Evolutionary conservation across 37 sponge, comb jelly and placozoan species (phyloP).

Genomic region (Spongilla lacustris): DNA sequence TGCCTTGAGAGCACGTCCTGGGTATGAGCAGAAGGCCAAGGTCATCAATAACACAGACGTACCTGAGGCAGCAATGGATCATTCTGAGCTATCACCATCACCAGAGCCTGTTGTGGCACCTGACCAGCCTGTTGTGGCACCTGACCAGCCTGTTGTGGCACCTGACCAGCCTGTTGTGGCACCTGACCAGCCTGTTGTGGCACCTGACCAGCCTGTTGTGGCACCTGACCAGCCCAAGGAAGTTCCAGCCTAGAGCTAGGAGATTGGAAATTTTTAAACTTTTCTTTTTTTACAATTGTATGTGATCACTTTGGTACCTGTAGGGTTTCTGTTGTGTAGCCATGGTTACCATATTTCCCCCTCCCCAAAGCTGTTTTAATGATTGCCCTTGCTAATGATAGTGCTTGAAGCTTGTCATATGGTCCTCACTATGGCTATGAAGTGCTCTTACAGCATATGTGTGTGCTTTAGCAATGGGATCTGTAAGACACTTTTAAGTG

Average conservation of each 20-base stretch:
- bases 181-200: background rate
- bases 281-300: background rate
- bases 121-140: background rate
- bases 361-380: background rate
- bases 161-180: background rate
- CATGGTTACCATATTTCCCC: background rate
- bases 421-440: too few species aligned
- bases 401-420: too few species aligned
- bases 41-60: background rate
- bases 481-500: too few species aligned
- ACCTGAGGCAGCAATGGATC: background rate
- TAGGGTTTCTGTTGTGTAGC: background rate
- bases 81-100: background rate
- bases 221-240: background rate
- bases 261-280: background rate
- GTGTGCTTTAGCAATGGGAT: too few species aligned
- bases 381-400: too few species aligned
- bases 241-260: background rate
- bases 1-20: constrained; percentile 71
- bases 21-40: constrained; percentile 38
- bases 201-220: background rate
- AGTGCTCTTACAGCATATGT: too few species aligned
- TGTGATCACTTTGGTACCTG: background rate
- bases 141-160: background rate
- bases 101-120: background rate